Conservation (phyloP, 2,113 vertebrate species). For the Serilophus lunatus region DNA sequence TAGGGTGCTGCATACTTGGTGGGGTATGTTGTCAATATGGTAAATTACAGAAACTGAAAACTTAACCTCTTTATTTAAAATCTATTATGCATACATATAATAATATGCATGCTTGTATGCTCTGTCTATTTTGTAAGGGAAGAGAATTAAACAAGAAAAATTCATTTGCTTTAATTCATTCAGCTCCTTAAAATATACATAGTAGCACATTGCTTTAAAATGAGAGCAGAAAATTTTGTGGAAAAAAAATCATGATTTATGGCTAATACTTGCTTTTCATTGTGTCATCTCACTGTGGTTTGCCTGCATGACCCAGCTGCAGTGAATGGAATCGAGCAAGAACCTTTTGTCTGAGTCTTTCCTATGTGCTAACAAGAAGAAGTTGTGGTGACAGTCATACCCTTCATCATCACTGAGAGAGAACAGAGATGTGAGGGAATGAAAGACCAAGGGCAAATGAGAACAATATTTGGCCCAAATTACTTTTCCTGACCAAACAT, state of each 20-base stretch:
- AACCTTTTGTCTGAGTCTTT: not conserved
- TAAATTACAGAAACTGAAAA: not conserved
- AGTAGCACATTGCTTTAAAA: not conserved
- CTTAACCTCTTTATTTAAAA: not conserved
- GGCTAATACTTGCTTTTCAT: not conserved
- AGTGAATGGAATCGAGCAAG: not conserved
- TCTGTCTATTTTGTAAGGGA: not conserved
- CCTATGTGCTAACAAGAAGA: not conserved
- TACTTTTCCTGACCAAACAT: constrained; percentile 50
- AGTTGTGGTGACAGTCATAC: not conserved
- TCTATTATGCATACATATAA: not conserved
- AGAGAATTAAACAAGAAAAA: not conserved
- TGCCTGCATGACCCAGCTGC: constrained; percentile 22
- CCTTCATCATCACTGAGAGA: constrained; percentile 1
- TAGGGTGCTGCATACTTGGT: not conserved
- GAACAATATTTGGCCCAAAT: constrained; percentile 50
- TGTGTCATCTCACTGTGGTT: not conserved
- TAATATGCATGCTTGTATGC: not conserved
- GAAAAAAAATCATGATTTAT: not conserved
- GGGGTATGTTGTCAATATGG: not conserved
- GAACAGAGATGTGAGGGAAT: not conserved
- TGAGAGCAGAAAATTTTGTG: not conserved
- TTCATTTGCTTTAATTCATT: not conserved
- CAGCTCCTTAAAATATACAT: not conserved
- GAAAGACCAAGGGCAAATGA: not conserved